A percentile compares a stretch with the other conserved stretches of the same genome.
These are phyloP conservation scores for Cenopis cana DNA, from an alignment of 2,888 invertebrate genomes.

Conservation along the genomic window DNA sequence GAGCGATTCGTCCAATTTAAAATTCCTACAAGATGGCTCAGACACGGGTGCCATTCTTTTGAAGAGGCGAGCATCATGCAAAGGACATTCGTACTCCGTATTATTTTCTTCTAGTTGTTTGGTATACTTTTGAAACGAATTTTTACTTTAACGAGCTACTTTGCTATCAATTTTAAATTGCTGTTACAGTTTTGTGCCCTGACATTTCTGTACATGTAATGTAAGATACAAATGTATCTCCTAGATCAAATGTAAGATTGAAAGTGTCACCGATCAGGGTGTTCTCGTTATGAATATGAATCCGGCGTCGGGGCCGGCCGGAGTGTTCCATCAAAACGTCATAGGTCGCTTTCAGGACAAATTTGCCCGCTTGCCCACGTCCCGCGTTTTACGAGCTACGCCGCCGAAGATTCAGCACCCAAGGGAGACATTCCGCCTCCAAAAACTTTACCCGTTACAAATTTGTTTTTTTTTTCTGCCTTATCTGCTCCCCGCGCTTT, in stretches of 20 bases:
- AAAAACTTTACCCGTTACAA: constrained; percentile 86
- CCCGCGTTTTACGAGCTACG: constrained; percentile 83
- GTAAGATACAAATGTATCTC: constrained; percentile 46
- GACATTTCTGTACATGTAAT: constrained; percentile 15
- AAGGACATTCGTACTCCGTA: constrained; percentile 67
- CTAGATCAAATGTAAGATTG: constrained; percentile 64
- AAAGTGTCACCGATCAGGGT: constrained; percentile 68
- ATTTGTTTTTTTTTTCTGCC: constrained; percentile 84
- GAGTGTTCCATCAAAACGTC: constrained; percentile 84
- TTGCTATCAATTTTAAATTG: constrained; percentile 31
- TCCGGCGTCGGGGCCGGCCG: constrained; percentile 79
- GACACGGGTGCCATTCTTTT: constrained; percentile 85
- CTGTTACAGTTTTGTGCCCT: neutral
- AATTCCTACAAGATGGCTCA: constrained; percentile 86
- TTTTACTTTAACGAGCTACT: constrained; percentile 61
- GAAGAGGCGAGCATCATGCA: constrained; percentile 79
- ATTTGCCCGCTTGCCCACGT: constrained; percentile 84
- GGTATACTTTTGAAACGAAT: constrained; percentile 48
- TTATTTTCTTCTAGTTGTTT: constrained; percentile 57
- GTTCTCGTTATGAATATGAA: constrained; percentile 83
- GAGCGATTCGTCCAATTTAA: constrained; percentile 87
- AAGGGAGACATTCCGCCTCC: constrained; percentile 84
- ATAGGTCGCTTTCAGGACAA: constrained; percentile 84
- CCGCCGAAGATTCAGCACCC: constrained; percentile 85
- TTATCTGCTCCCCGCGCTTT: constrained; percentile 84